Base-by-base conservation (phyloP, 23 tunicate species). In the Ciona savignyi region DNA sequence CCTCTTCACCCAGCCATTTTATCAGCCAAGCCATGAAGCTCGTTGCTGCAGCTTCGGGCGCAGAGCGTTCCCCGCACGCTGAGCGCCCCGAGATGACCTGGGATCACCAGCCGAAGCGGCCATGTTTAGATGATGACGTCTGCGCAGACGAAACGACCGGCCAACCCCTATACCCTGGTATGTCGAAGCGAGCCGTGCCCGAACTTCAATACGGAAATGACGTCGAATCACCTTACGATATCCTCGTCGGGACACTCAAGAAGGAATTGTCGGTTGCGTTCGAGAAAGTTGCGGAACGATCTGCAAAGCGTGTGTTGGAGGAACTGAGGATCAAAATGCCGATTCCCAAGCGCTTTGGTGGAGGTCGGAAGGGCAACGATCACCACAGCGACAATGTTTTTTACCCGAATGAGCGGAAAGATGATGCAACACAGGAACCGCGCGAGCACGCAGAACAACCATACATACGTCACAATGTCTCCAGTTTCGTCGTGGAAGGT, bases 1-100 rank as follows among this genome's bases (percentile, higher is more conserved):
- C 71, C 15, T 74, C 79, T n/a, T 81, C 86, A 26, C 86, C 86
- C 23, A 70, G 86, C n/a, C 72, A 81, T 25, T 81, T 81, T 33
- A 63, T 81, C 28, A 32, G 72, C 29, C 79, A 81, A 63, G 86
- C 86, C 15, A 25, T 81, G 23, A 70, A 74, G 26, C 68, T 81
- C 25, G 77, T 81, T 48, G 76, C 73, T 20, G 33, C 73, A 30
- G 34, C 29, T 32, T 69, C 73, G 23, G 73, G 34, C 73, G 51
- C 51, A 6, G 28, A 23, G 6, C 24, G 29, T 4, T 20, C 51
- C 21, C 23, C 33, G 3, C 33, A 6, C 1, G 15, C 33, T 4
- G 73, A 32, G 2, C 4, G 34, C 9, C 23, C 34, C 51, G 49
- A 33, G 33, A 15, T 6, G 56, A 42, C 11, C 9, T 42, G 56